Conservation (phyloP, 2,888 invertebrate species). For the Odontocerum albicorne region DNA sequence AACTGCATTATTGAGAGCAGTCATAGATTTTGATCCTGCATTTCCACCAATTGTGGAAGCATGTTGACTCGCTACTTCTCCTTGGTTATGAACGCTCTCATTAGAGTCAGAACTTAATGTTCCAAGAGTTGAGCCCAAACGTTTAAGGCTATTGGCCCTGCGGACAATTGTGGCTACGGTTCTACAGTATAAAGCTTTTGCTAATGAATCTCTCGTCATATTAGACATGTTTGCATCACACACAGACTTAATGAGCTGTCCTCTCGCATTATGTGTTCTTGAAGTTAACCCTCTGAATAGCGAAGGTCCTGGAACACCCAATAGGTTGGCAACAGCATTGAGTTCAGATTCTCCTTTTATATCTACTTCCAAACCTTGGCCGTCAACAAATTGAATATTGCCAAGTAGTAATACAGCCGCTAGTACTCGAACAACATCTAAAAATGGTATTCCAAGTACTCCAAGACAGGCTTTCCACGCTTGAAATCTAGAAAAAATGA, state of each 20-base stretch:
- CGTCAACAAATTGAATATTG: conserved; percentile 87
- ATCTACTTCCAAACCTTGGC: conserved; percentile 73
- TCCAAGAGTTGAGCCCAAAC: conserved; percentile 79
- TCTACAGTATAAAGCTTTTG: conserved; percentile 91
- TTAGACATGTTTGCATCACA: conserved; percentile 87
- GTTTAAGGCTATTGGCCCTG: conserved; percentile 88
- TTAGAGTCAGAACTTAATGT: conserved; percentile 90
- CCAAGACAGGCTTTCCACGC: conserved; percentile 92
- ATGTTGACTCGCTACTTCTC: conserved; percentile 81
- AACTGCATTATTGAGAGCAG: conserved; percentile 88
- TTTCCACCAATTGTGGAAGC: conserved; percentile 79
- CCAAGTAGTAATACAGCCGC: conserved; percentile 89
- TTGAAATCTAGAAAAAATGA: conserved; percentile 64
- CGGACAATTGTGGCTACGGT: conserved; percentile 93
- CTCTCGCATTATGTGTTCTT: conserved; percentile 76
- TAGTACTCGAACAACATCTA: conserved; percentile 90
- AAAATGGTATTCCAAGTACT: conserved; percentile 89
- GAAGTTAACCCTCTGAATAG: conserved; percentile 82
- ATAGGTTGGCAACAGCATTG: conserved; percentile 81
- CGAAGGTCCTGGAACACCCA: conserved; percentile 70
- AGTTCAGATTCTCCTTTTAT: conserved; percentile 82
- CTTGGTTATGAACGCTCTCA: conserved; percentile 88
- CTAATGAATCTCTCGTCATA: conserved; percentile 84
- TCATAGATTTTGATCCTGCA: conserved; percentile 88
- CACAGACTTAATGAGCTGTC: conserved; percentile 77